phyloP scores from a whole-genome alignment of 2,888 invertebrate species.

The Phyllotreta cruciferae region DNA sequence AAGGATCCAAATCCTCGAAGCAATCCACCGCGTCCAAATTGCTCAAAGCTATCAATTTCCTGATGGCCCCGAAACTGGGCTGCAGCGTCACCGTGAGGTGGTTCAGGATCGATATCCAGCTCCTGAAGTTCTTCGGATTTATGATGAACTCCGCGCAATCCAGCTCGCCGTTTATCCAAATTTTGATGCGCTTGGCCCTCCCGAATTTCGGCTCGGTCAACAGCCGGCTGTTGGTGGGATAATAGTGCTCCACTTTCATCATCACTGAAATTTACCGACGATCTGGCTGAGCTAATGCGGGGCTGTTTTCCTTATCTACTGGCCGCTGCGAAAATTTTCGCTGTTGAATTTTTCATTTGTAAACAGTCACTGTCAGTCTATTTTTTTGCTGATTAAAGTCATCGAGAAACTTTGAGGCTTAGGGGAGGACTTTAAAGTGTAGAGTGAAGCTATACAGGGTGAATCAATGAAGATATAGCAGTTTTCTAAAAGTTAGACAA shows the following conservation, averaged over 20 bases:
- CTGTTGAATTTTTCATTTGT: no score
- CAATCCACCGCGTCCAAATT: constrained; percentile 25
- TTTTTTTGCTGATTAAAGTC: no score
- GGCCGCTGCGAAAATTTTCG: no score
- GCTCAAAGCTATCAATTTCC: constrained; percentile 31
- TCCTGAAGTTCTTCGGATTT: constrained; percentile 36
- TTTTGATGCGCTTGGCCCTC: constrained; percentile 31
- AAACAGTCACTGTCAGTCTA: no score
- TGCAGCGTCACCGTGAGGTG: constrained; percentile 28
- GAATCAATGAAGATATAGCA: no score
- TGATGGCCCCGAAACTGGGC: constrained; percentile 32
- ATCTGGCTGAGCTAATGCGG: background rate
- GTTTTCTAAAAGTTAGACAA: no score
- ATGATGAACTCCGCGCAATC: constrained; percentile 28
- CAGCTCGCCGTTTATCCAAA: constrained; percentile 35
- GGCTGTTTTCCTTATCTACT: background rate
- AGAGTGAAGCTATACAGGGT: no score
- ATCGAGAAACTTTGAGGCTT: no score
- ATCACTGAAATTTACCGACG: constrained; percentile 3
- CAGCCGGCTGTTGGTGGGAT: background rate
- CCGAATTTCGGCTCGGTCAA: constrained; percentile 35
- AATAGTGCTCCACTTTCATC: constrained; percentile 12
- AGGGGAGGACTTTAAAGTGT: no score
- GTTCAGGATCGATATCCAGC: constrained; percentile 31
- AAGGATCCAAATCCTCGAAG: constrained; percentile 31